phyloP scores from a whole-genome alignment of 2,888 invertebrate species.

The Spicauda simplicius region DNA sequence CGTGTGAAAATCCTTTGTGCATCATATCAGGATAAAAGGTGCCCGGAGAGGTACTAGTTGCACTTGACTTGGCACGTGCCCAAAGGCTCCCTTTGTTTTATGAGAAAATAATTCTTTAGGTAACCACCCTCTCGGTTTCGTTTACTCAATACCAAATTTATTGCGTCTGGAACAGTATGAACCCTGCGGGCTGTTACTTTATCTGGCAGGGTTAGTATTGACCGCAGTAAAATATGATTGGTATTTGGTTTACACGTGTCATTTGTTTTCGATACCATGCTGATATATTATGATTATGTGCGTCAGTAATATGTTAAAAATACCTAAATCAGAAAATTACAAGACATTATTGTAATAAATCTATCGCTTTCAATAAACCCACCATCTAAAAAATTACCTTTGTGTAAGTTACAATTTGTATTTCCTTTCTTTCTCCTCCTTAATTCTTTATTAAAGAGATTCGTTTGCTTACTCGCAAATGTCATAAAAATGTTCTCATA shows the following conservation, averaged over 20 bases:
- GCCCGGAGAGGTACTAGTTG: conserved; percentile 30
- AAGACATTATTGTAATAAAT: too few relatives aligned
- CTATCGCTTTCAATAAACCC: too few relatives aligned
- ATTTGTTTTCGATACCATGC: background rate
- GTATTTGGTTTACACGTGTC: background rate
- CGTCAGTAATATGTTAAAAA: too few relatives aligned
- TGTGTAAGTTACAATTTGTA: too few relatives aligned
- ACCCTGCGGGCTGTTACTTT: conserved; percentile 11
- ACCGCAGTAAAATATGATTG: background rate
- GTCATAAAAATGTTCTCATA: background rate
- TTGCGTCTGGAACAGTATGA: conserved; percentile 25
- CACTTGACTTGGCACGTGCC: conserved; percentile 34
- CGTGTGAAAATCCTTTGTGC: conserved; percentile 21
- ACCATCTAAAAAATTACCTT: too few relatives aligned
- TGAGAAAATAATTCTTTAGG: conserved; percentile 27
- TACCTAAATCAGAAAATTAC: too few relatives aligned
- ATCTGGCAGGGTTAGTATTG: background rate
- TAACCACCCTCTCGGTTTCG: conserved; percentile 28
- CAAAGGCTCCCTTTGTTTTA: conserved; percentile 33
- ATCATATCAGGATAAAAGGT: conserved; percentile 12
- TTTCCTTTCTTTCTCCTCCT: too few relatives aligned
- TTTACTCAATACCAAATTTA: conserved; percentile 31
- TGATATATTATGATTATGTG: too few relatives aligned
- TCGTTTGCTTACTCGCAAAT: too few relatives aligned
- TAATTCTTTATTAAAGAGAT: too few relatives aligned